Base-by-base conservation (phyloP, 2,113 vertebrate species). In the Uria lomvia region DNA sequence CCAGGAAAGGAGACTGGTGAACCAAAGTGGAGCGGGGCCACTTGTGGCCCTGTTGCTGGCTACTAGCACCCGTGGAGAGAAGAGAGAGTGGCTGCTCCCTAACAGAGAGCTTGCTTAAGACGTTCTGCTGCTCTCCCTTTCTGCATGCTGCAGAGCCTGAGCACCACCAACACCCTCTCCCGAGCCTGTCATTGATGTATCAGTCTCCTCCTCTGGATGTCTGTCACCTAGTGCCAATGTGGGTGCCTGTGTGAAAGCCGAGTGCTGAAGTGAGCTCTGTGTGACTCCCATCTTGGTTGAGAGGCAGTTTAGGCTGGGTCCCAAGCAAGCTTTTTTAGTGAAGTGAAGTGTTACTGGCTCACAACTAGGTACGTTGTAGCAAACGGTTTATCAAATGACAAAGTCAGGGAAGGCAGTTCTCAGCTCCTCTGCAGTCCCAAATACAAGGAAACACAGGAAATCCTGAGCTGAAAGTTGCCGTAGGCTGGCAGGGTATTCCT, bases 121-220 rank as follows among this genome's bases (percentile, higher is more conserved):
- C 5, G 4, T 30, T 59, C 43, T 68, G 56, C 52, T 75, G 40
- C 55, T 81, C 20, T 60, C 26, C 9, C 16, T 73, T 50, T 66
- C 56, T 76, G 49, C 6, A 1, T 26, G 38, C 23, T 86, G 47
- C 58, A 70, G 55, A 88, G 49, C 40, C 62, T 67, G 62, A 81
- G 62, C 34, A 62, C n/a, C 32, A 6, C 45, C 60, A 63, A 2
- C 30, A 38, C 16, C 15, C 23, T 1, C 0, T 66, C 50, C 27
- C 0, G 0, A 42, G n/a, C 32, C 60, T 18, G 5, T 9, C 12
- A 34, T 43, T 77, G 43, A n/a, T 68, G 65, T 58, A 2, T 5
- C 53, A 62, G 26, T 18, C 22, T 22, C 30, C 71, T 67, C 50
- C 18, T 76, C 32, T 77, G n/a, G 42, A 2, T 52, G 47, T 21